Base-by-base conservation (phyloP, 2,888 invertebrate genomes). In the Pristionchus arcanus region DNA sequence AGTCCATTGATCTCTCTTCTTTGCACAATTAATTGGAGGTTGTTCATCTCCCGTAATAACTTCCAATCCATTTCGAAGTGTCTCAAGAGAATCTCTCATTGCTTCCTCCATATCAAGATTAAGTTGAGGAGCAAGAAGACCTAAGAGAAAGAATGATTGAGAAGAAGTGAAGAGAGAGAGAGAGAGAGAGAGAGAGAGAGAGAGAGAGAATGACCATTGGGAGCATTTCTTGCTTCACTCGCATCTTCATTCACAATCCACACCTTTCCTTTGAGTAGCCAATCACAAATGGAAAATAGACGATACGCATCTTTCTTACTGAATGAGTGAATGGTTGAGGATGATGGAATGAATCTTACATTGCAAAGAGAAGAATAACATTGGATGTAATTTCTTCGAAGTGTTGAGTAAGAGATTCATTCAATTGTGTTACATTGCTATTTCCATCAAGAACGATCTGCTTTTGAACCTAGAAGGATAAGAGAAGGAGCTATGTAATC, bases 171-270 rank as follows among this genome's bases (percentile, higher is more conserved):
- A 28, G 28, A 71, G 68, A 74, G 19, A 19, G 77, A 42, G 25
- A 28, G 28, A 71, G 68, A 74, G 19, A 19, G 77, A 42, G 25
- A 28, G 28, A 71, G 68, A 74, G 19, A 19, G 77, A 42, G 25
- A 28, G 28, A 71, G 68, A 74, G 19, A 19, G 77, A 42, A 9
- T 2, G n/a, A 91, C 92, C 93, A 63, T 91, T 91, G 13, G 94
- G 94, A 15, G 93, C 91, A 90, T 94, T 94, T 9, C 83, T 86
- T 13, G 94, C 94, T 63, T 91, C 90, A 37, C 92, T 91, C 21
- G 94, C 94, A 83, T 92, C 92, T 91, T 94, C 93, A 88, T 93
- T 94, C 28, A 94, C 92, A 16, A 94, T 92, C 94, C 94, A 94
- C 34, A 94, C 92, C 66, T 95, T 93, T 25, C 92, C 93, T 25